phyloP scores from a whole-genome alignment of 2,888 invertebrate genomes.

The Drosophila kambysellisi region DNA sequence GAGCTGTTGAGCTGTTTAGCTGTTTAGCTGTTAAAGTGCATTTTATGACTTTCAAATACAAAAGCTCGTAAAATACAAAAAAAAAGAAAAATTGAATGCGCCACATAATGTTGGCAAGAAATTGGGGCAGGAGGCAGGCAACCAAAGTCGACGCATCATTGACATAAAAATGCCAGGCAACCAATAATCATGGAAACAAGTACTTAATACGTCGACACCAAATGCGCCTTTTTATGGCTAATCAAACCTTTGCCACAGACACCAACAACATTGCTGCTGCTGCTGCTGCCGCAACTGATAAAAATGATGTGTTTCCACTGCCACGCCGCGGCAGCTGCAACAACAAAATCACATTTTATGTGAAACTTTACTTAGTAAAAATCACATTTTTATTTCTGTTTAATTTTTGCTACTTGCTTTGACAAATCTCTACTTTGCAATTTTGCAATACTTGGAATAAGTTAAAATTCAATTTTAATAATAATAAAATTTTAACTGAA shows the following conservation, averaged over 20 bases:
- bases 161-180: slow-evolving; percentile 58
- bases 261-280: slow-evolving; percentile 17
- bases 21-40: slow-evolving; percentile 68
- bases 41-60: slow-evolving; percentile 74
- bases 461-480: not conserved
- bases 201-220: slow-evolving; percentile 60
- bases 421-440: not conserved
- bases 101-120: slow-evolving; percentile 36
- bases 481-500: not conserved
- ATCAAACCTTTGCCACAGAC: slow-evolving; percentile 78
- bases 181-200: slow-evolving; percentile 66
- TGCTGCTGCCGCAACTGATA: slow-evolving; percentile 3
- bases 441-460: not conserved
- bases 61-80: slow-evolving; percentile 60
- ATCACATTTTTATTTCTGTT: not conserved
- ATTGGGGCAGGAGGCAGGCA: not conserved
- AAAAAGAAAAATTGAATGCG: slow-evolving; percentile 22
- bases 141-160: slow-evolving; percentile 8
- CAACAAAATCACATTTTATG: slow-evolving; percentile 1
- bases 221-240: slow-evolving; percentile 71
- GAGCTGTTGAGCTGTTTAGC: slow-evolving; percentile 60
- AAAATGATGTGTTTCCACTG: slow-evolving; percentile 27
- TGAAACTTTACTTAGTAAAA: not conserved
- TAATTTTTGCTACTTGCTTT: not conserved
- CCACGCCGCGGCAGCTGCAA: slow-evolving; percentile 16